These are phyloP conservation scores for Vannuccia rotundouncinata DNA, from an alignment of 2,888 invertebrate species.

Conservation along the genomic window DNA sequence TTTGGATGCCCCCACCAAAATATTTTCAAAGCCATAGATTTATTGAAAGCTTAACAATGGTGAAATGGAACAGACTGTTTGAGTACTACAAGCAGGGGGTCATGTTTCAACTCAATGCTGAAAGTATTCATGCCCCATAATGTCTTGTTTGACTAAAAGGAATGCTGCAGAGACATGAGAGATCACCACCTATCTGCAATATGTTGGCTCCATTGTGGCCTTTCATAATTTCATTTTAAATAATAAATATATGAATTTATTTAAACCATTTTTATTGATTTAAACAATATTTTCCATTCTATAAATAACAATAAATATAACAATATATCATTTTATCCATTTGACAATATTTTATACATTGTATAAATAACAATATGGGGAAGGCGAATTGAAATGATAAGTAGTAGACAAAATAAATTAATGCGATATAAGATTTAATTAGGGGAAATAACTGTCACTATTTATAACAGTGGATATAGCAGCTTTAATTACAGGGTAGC, in stretches of 20 bases:
- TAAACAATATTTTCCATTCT: not conserved
- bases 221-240: not conserved
- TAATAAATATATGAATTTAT: not conserved
- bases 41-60: not conserved
- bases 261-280: not conserved
- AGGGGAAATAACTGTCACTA: too few relatives aligned
- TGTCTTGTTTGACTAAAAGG: conserved; percentile 13
- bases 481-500: too few relatives aligned
- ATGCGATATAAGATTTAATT: too few relatives aligned
- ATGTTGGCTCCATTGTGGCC: not conserved
- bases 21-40: conserved; percentile 12
- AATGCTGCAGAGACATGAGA: conserved; percentile 7
- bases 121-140: not conserved
- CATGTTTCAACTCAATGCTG: not conserved
- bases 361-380: not conserved
- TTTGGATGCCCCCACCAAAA: not conserved
- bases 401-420: too few relatives aligned
- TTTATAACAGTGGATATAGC: too few relatives aligned
- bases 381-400: too few relatives aligned
- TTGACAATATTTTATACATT: not conserved
- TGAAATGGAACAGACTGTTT: conserved; percentile 10
- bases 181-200: not conserved
- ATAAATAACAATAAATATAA: not conserved
- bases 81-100: conserved; percentile 16
- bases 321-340: too few relatives aligned